A percentile compares a stretch with the other conserved stretches of the same genome.
These are phyloP conservation scores for Ranitomeya imitator DNA, from an alignment of 2,113 vertebrate genomes.

Conservation along the genomic window DNA sequence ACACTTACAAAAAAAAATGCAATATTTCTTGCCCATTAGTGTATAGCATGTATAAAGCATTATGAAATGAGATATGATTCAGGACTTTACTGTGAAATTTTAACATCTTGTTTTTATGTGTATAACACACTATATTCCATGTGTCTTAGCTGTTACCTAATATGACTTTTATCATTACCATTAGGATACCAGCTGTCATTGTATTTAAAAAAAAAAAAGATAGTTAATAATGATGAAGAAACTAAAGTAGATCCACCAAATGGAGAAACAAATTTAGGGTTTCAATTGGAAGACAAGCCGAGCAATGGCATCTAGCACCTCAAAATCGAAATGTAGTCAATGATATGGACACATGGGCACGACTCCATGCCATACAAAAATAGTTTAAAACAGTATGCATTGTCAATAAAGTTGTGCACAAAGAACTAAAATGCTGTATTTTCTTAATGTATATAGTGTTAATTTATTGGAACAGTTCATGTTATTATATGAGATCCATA, in stretches of 20 bases:
- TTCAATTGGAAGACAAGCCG: constrained; percentile 31
- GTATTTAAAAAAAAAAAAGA: not conserved
- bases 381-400: not conserved
- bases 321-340: not conserved
- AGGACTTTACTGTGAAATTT: no score
- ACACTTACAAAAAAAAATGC: not conserved
- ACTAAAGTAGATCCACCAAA: constrained; percentile 14
- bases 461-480: constrained; percentile 19
- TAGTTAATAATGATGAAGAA: constrained; percentile 26
- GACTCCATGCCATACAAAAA: not conserved
- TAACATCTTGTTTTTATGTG: no score
- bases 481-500: not conserved
- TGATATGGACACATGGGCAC: not conserved
- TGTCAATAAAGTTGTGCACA: not conserved
- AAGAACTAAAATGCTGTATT: not conserved
- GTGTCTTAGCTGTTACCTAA: not conserved
- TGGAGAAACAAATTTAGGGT: constrained; percentile 36
- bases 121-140: not conserved
- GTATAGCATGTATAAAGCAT: not conserved
- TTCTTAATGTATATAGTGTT: constrained; percentile 18
- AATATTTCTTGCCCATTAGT: not conserved
- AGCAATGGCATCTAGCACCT: constrained; percentile 13
- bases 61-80: not conserved
- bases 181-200: constrained; percentile 33
- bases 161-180: not conserved